phyloP scores from a whole-genome alignment of 2,888 invertebrate species.

The Taphrorychus bicolor region DNA sequence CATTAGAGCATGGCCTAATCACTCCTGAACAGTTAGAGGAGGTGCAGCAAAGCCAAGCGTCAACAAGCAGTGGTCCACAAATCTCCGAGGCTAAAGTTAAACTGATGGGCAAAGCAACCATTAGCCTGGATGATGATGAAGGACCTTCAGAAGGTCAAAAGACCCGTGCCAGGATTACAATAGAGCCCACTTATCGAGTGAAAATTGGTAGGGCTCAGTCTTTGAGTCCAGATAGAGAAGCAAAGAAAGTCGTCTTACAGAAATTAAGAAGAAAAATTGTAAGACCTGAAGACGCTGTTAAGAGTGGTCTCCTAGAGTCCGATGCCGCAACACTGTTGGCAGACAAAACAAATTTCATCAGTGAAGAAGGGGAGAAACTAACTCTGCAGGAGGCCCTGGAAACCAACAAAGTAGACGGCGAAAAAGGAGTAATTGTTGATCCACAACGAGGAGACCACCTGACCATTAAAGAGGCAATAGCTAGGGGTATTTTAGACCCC shows the following conservation, averaged over 20 bases:
- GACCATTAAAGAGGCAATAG: conserved; percentile 83
- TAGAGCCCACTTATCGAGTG: conserved; percentile 73
- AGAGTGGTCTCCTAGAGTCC: conserved; percentile 79
- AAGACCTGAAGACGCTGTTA: conserved; percentile 77
- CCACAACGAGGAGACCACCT: conserved; percentile 81
- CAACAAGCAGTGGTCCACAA: background rate
- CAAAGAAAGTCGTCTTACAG: conserved; percentile 75
- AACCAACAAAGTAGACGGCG: conserved; percentile 73
- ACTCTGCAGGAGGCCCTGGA: conserved; percentile 80
- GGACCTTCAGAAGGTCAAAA: conserved; percentile 65
- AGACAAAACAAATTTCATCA: conserved; percentile 64
- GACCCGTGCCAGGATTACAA: conserved; percentile 64
- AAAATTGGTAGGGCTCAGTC: conserved; percentile 69
- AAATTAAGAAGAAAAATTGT: conserved; percentile 80
- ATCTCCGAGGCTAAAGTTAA: conserved; percentile 45
- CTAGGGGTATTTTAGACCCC: conserved; percentile 81
- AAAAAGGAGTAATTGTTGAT: conserved; percentile 81
- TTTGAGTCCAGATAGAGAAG: conserved; percentile 67
- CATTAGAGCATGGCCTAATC: conserved; percentile 55
- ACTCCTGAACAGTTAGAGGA: conserved; percentile 40
- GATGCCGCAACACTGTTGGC: conserved; percentile 76
- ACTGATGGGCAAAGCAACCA: conserved; percentile 52
- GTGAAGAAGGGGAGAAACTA: conserved; percentile 66
- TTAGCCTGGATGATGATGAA: conserved; percentile 55
- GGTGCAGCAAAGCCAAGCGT: too few relatives aligned